Conservation (phyloP, 2,888 invertebrate genomes). For the Alcis repandata region DNA sequence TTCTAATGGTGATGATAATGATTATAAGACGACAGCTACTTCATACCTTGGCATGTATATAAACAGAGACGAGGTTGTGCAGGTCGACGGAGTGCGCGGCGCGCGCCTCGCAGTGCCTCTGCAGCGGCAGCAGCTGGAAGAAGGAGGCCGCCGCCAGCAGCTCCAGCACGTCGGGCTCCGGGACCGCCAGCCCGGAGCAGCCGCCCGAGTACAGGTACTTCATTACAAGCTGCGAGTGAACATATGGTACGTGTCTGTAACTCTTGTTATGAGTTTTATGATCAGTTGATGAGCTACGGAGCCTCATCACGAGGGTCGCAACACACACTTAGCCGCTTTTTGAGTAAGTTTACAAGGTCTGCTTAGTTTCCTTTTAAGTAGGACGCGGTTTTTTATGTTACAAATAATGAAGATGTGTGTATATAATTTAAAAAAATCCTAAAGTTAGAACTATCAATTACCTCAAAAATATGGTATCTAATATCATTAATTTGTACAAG, state of each 20-base stretch:
- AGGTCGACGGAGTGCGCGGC: constrained; percentile 94
- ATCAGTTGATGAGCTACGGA: no score
- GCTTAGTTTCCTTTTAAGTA: no score
- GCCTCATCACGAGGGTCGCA: no score
- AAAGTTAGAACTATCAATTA: constrained; percentile 58
- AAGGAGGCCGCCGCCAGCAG: constrained; percentile 97
- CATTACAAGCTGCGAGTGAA: constrained; percentile 80
- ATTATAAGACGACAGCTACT: not conserved
- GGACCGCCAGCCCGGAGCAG: constrained; percentile 91
- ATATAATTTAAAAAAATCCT: no score
- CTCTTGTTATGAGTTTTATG: no score
- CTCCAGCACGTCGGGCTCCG: constrained; percentile 93
- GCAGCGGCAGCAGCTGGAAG: constrained; percentile 94
- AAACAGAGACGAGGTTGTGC: constrained; percentile 96
- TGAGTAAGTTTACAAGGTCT: no score
- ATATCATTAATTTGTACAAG: constrained; percentile 97
- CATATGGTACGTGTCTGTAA: no score
- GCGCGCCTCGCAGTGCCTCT: constrained; percentile 94
- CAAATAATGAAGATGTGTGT: no score
- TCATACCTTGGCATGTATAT: constrained; percentile 95
- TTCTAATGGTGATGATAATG: no score
- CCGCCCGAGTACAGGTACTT: constrained; percentile 97
- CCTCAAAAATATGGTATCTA: constrained; percentile 96
- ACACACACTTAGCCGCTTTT: no score
- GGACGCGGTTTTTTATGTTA: no score